phyloP scores from a whole-genome alignment of 2,888 invertebrate species.

The Sceliomorpha sp. region DNA sequence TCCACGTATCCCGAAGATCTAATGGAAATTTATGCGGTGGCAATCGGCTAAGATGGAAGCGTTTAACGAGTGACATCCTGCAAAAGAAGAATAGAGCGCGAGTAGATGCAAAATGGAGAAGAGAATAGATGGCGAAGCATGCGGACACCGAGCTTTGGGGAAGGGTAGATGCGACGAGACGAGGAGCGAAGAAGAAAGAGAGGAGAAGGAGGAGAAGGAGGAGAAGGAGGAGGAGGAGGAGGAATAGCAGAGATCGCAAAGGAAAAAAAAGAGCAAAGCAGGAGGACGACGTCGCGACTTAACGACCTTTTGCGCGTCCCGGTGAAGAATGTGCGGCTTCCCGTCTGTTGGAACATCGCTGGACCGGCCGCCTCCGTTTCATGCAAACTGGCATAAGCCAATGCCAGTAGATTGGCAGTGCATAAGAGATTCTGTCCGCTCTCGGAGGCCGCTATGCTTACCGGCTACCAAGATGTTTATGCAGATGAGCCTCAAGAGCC shows the following conservation, averaged over 20 bases:
- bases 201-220: conserved; percentile 16
- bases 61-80: conserved; percentile 61
- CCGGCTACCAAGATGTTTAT: conserved; percentile 73
- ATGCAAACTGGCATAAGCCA: conserved; percentile 64
- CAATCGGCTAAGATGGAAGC: conserved; percentile 64
- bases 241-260: neutral
- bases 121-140: conserved; percentile 30
- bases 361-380: conserved; percentile 48
- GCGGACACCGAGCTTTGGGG: conserved; percentile 31
- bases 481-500: conserved; percentile 69
- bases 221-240: neutral
- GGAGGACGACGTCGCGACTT: conserved; percentile 55
- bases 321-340: conserved; percentile 65
- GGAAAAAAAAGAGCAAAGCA: conserved; percentile 10
- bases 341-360: conserved; percentile 57
- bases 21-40: conserved; percentile 66
- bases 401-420: conserved; percentile 47
- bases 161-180: conserved; percentile 15
- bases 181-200: conserved; percentile 1
- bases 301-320: conserved; percentile 66
- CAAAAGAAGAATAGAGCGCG: conserved; percentile 50
- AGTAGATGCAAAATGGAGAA: conserved; percentile 26
- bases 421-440: conserved; percentile 54
- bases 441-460: conserved; percentile 57
- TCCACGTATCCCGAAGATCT: conserved; percentile 55